Evolutionary conservation across 1,140 invertebrate species (phyloP), one percentile per base, ranked within the genome.

Genomic region (Zaprionus taronus): DNA sequence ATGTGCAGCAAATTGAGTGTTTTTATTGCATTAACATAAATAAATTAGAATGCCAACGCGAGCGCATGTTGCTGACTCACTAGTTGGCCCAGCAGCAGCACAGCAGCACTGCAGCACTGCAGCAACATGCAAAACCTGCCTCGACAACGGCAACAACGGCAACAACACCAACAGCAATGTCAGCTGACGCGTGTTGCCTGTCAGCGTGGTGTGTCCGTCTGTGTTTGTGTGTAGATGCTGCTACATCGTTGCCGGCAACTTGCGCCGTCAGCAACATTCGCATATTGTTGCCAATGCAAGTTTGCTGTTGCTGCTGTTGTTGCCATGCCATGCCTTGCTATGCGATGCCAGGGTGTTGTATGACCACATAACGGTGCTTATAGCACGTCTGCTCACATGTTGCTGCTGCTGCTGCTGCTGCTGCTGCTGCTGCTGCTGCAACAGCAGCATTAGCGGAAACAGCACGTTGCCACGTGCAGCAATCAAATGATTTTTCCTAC

Each of bases 11-110:
- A 81, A 89, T 89, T 84, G 81, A 89, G 81, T 89, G 84, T 90
- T 90, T 90, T 89, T 84, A 90, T 90, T 90, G 81, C 85, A 87
- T 89, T 89, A 89, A 90, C 84, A 89, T 89, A 90, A 89, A 89
- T 81, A 90, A 89, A 89, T 89, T 90, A 90, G 78, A 89, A 90
- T 79, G 79, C 69, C 78, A 72, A 65, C 63, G 70, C 63, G 77
- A 68, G 63, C 60, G 49, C 70, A 65, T 72, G 67, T 71, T 72
- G 82, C 74, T 78, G 70, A 82, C 72, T 83, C 77, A 83, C 71
- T 44, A 72, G 47, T 65, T 64, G 60, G 24, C 36, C 26, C 49
- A 34, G 61, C 66, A 75, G 47, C 61, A 70, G 41, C 65, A 63
- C 15, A 28, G 5, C 60, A 58, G 5, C 78, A 73, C 78, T 70